A percentile compares a stretch with the other conserved stretches of the same genome.
Evolutionary conservation across 1,140 invertebrate species (phyloP).

Genomic region (Trichonephila clavata): DNA sequence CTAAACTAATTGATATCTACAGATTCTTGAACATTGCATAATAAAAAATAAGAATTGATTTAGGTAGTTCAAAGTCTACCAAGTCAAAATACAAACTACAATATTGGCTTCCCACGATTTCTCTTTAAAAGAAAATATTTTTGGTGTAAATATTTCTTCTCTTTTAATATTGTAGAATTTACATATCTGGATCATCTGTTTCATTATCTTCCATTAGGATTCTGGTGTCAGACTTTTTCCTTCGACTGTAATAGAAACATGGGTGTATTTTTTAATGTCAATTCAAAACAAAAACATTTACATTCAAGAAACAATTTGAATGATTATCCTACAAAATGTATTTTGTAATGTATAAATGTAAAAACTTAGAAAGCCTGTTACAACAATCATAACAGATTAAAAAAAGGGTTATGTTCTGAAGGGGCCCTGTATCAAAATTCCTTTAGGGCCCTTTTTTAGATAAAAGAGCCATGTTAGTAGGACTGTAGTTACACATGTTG

Average conservation of each 20-base stretch:
- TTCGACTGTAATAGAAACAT: constrained; percentile 52
- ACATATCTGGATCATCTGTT: constrained; percentile 72
- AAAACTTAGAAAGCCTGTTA: too few species aligned
- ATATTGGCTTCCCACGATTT: neutral
- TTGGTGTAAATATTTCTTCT: constrained; percentile 1
- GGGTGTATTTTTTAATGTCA: too few species aligned
- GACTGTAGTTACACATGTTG: too few species aligned
- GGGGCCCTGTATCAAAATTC: too few species aligned
- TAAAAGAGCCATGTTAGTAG: too few species aligned
- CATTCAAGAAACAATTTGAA: too few species aligned
- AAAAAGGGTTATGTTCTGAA: too few species aligned
- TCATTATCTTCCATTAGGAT: constrained; percentile 68
- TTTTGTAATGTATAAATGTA: too few species aligned
- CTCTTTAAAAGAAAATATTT: neutral
- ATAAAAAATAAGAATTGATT: neutral
- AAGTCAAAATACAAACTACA: neutral
- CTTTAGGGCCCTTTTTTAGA: too few species aligned
- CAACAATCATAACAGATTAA: too few species aligned
- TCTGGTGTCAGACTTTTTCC: constrained; percentile 75
- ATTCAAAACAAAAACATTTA: too few species aligned
- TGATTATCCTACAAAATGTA: too few species aligned
- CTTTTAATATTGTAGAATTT: constrained; percentile 36
- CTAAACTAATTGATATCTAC: neutral
- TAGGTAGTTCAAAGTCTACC: neutral
- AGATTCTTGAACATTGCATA: neutral